A percentile compares a stretch with the other conserved stretches of the same genome.
phyloP scores from a whole-genome alignment of 2,888 invertebrate genomes.

The Slavum lentiscoides region DNA sequence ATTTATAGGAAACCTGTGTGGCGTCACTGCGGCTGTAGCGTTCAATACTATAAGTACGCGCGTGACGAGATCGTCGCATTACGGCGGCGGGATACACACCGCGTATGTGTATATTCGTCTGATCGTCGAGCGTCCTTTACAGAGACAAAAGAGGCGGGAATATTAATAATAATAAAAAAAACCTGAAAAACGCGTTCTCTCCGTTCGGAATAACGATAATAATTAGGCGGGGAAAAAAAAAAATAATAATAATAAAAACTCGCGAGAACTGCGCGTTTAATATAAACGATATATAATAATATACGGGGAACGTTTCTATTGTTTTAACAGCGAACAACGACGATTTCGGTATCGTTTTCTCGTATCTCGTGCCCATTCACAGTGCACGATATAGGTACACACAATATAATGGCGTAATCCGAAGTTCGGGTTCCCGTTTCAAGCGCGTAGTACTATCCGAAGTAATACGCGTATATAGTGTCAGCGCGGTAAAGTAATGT shows the following conservation, averaged over 20 bases:
- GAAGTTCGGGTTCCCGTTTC: conserved; percentile 30
- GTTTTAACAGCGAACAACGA: conserved; percentile 42
- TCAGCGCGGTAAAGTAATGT: background rate
- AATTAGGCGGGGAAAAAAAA: conserved; percentile 25
- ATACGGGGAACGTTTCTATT: background rate
- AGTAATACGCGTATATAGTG: background rate
- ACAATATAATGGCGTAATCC: no score
- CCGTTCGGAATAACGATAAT: conserved; percentile 21
- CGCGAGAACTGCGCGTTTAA: background rate
- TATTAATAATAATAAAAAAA: background rate
- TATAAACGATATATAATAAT: background rate
- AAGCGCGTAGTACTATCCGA: no score
- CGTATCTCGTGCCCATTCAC: conserved; percentile 42
- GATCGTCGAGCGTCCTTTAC: conserved; percentile 18
- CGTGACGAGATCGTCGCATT: background rate
- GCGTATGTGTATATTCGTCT: no score
- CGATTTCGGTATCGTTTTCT: conserved; percentile 41
- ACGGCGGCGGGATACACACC: background rate
- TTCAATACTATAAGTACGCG: no score
- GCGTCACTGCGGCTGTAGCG: no score
- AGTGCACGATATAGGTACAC: no score
- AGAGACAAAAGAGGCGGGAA: conserved; percentile 26
- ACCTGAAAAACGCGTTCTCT: background rate
- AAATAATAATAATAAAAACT: background rate
- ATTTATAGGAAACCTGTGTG: no score